Evolutionary conservation across 2,797 vertebrate genomes (phyloP).

Genomic region (Ataeniobius toweri): DNA sequence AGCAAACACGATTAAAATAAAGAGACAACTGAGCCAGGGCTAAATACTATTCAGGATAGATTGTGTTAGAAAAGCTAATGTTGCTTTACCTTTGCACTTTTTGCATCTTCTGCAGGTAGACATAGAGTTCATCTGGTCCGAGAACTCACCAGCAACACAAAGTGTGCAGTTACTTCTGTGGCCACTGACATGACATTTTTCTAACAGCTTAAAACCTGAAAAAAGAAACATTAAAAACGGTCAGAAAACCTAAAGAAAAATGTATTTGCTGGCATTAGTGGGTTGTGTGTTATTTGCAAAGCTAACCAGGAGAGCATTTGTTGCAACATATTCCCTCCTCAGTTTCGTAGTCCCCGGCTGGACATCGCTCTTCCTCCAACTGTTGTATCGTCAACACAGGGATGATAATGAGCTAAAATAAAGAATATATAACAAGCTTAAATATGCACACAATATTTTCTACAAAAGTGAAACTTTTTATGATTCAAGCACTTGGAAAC

Average conservation of each 20-base stretch:
- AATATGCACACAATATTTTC: not conserved
- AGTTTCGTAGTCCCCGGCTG: not conserved
- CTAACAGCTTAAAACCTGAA: slow-evolving; percentile 68
- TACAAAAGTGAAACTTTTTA: not conserved
- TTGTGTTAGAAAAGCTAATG: not conserved
- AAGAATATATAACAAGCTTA: slow-evolving; percentile 11
- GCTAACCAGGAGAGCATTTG: slow-evolving; percentile 73
- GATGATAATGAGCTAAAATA: slow-evolving; percentile 47
- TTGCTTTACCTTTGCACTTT: slow-evolving; percentile 53
- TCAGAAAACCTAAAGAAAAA: not conserved
- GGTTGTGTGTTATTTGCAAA: not conserved
- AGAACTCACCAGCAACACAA: slow-evolving; percentile 43
- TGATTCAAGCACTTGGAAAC: not conserved
- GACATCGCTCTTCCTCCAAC: slow-evolving; percentile 10
- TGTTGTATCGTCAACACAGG: not conserved
- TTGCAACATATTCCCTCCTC: slow-evolving; percentile 66
- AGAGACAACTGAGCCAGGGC: not conserved
- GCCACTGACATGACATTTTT: slow-evolving; percentile 6
- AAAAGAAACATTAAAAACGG: slow-evolving; percentile 9
- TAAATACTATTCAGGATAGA: not conserved
- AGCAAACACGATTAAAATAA: not conserved
- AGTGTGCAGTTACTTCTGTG: slow-evolving; percentile 37
- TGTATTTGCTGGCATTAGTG: not conserved
- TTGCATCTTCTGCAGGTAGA: slow-evolving; percentile 24
- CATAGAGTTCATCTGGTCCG: slow-evolving; percentile 31